Percentiles rank a stretch among this genome's conserved stretches.
phyloP scores from a whole-genome alignment of 2,113 vertebrate species.

The Pelecanoides urinatrix region DNA sequence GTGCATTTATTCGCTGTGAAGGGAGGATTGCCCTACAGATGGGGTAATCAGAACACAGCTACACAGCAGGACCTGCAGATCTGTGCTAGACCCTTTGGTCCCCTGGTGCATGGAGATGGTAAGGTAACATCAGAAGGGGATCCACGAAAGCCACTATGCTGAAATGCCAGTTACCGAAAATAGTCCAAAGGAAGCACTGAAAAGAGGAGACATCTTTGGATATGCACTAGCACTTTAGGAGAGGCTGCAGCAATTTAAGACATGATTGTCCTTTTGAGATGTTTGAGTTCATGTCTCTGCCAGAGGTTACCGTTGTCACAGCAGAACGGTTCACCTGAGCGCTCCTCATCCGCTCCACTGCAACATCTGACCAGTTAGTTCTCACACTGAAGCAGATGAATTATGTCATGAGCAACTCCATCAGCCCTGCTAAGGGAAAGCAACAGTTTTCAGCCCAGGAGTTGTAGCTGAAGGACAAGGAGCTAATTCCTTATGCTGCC shows the following conservation, averaged over 20 bases:
- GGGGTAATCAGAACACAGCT: neutral
- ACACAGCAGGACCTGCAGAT: neutral
- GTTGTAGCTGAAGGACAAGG: neutral
- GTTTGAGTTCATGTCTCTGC: neutral
- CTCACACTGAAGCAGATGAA: neutral
- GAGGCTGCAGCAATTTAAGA: neutral
- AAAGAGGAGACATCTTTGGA: neutral
- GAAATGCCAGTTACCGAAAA: neutral
- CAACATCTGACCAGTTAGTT: neutral
- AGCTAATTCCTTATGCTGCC: neutral
- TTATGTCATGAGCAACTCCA: neutral
- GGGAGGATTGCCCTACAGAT: neutral
- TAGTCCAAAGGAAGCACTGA: neutral
- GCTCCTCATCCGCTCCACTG: neutral
- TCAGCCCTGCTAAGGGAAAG: neutral
- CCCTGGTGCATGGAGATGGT: neutral
- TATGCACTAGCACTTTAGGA: neutral
- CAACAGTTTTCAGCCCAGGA: neutral
- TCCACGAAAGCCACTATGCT: neutral
- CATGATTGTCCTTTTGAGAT: neutral
- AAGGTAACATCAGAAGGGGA: neutral
- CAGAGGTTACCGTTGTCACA: fast-evolving
- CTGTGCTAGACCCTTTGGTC: neutral
- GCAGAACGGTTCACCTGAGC: neutral
- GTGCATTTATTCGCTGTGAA: neutral